A percentile compares a stretch with the other conserved stretches of the same genome.
These are phyloP conservation scores for Tragelaphus eurycerus DNA, from an alignment of 2,797 vertebrate species.

Conservation along the genomic window DNA sequence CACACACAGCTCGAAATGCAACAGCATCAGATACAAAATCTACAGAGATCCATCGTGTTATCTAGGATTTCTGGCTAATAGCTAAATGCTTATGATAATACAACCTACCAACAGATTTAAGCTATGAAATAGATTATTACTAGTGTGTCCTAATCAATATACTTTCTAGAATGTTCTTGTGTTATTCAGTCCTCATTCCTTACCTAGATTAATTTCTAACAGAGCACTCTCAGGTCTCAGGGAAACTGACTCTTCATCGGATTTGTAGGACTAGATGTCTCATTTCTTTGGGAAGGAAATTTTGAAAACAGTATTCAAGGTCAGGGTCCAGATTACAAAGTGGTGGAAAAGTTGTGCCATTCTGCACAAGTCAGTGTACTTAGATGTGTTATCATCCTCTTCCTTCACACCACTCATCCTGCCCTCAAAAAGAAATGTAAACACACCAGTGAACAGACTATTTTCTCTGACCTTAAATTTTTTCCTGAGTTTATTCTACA, in stretches of 20 bases:
- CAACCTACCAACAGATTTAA: conserved; percentile 9
- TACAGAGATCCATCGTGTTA: background rate
- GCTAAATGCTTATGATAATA: background rate
- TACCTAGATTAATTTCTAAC: background rate
- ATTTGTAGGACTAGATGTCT: background rate
- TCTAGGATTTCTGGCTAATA: background rate
- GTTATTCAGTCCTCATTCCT: background rate
- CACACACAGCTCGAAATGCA: background rate
- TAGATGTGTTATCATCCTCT: background rate
- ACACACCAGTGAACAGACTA: background rate
- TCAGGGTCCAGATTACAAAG: background rate
- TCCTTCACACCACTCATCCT: background rate
- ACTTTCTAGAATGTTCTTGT: background rate
- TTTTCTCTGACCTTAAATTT: background rate
- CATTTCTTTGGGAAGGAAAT: background rate
- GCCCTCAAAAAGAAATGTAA: background rate
- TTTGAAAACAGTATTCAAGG: background rate
- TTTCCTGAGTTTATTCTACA: background rate
- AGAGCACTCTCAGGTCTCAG: background rate
- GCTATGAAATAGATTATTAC: background rate
- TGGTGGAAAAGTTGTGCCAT: background rate
- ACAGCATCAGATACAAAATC: background rate
- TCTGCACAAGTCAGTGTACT: background rate
- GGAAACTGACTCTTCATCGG: background rate
- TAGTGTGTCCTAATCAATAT: background rate